phyloP scores from a whole-genome alignment of 2,113 vertebrate genomes.

The Furnarius figulus region DNA sequence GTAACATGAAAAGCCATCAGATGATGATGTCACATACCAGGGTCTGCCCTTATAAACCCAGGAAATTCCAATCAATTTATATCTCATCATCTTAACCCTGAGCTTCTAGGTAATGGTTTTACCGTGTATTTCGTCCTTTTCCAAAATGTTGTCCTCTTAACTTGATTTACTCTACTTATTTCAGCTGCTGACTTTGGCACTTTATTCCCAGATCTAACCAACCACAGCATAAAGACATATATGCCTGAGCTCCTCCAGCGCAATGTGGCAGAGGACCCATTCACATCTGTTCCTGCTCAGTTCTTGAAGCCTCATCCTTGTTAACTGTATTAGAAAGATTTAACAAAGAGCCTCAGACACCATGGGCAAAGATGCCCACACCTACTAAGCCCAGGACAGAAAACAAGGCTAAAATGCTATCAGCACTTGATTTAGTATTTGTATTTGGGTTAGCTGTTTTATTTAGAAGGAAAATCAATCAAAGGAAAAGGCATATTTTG shows the following conservation, averaged over 20 bases:
- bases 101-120: constrained; percentile 50
- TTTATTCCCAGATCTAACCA: constrained; percentile 37
- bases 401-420: constrained; percentile 30
- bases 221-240: constrained; percentile 48
- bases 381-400: neutral
- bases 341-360: neutral
- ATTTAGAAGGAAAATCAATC: constrained; percentile 47
- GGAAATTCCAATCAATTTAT: constrained; percentile 72
- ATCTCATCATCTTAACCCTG: constrained; percentile 69
- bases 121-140: constrained; percentile 34
- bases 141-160: constrained; percentile 76
- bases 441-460: constrained; percentile 55
- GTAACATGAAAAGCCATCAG: neutral
- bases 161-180: constrained; percentile 78
- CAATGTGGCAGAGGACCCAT: neutral
- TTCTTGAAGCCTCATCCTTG: neutral
- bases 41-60: constrained; percentile 44
- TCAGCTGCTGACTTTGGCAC: constrained; percentile 78
- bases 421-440: constrained; percentile 52
- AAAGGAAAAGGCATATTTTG: constrained; percentile 34
- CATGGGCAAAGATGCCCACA: neutral
- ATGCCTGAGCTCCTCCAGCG: neutral
- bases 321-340: neutral
- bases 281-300: neutral
- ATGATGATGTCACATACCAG: constrained; percentile 38